A percentile compares a stretch with the other conserved stretches of the same genome.
Conservation (phyloP, 2,888 invertebrate species). For the Anagyrus pseudococci region DNA sequence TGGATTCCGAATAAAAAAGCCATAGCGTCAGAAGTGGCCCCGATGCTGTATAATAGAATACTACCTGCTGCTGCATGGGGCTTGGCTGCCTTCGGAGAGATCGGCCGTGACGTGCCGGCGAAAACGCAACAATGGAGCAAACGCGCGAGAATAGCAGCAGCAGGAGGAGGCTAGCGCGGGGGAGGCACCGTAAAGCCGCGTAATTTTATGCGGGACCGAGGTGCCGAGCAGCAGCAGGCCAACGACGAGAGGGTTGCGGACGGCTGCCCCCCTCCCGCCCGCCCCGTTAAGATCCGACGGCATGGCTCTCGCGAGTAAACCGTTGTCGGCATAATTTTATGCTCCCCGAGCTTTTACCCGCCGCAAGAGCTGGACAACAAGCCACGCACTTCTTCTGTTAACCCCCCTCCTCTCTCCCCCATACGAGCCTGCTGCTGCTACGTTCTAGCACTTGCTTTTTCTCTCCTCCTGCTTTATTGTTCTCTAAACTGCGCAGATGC, state of each 20-base stretch:
- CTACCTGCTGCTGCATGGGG: too few species aligned
- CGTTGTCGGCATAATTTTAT: slow-evolving; percentile 44
- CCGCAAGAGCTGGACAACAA: slow-evolving; percentile 27
- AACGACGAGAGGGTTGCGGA: slow-evolving; percentile 17
- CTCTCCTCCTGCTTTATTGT: slow-evolving; percentile 35
- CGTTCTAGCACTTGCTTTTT: slow-evolving; percentile 10
- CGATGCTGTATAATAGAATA: too few species aligned
- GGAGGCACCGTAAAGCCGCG: slow-evolving; percentile 43
- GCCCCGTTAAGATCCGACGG: too few species aligned
- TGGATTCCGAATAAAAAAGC: too few species aligned
- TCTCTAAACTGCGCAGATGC: slow-evolving; percentile 34
- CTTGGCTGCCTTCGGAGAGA: too few species aligned
- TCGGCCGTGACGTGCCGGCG: neutral
- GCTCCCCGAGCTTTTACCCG: slow-evolving; percentile 30
- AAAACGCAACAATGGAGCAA: slow-evolving; percentile 8
- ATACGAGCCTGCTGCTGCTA: neutral
- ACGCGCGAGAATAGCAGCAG: neutral
- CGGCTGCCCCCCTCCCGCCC: too few species aligned
- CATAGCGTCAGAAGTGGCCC: neutral
- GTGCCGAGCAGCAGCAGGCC: neutral
- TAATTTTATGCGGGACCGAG: slow-evolving; percentile 43
- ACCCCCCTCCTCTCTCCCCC: slow-evolving; percentile 19
- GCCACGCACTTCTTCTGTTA: slow-evolving; percentile 33
- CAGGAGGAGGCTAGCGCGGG: neutral
- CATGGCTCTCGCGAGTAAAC: slow-evolving; percentile 38